Conservation (phyloP, 2,113 vertebrate species). For the Caranx ignobilis region DNA sequence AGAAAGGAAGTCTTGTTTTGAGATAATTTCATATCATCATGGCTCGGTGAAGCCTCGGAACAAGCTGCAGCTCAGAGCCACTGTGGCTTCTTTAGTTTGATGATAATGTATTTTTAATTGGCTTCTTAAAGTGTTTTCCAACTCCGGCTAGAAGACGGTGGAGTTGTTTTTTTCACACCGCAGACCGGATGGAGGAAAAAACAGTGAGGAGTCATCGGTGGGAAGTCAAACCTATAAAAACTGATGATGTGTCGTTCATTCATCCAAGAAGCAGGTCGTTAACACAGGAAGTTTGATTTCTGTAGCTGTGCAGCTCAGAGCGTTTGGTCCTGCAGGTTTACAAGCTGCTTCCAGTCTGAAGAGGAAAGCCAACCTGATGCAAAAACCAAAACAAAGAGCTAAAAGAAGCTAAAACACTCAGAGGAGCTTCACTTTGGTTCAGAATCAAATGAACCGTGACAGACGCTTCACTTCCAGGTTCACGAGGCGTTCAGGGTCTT, state of each 20-base stretch:
- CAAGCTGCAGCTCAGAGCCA: background rate
- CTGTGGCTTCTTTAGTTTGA: background rate
- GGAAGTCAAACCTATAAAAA: background rate
- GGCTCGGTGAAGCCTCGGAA: background rate
- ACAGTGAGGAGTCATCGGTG: background rate
- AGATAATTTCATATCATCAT: slow-evolving; percentile 25
- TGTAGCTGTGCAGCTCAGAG: too few relatives aligned
- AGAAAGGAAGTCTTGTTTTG: slow-evolving; percentile 5
- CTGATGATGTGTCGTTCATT: background rate
- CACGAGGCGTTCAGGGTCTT: background rate
- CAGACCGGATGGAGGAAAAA: background rate
- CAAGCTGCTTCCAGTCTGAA: too few relatives aligned
- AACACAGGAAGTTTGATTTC: too few relatives aligned
- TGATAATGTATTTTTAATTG: background rate
- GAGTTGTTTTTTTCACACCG: background rate
- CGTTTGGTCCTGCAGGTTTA: too few relatives aligned
- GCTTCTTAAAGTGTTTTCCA: background rate
- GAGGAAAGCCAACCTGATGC: too few relatives aligned
- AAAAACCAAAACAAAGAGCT: background rate
- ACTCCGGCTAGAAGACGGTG: background rate
- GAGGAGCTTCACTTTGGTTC: background rate
- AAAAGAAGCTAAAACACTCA: background rate
- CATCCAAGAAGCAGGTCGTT: too few relatives aligned
- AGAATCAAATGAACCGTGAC: background rate
- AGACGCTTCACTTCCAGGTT: background rate